phyloP scores from a whole-genome alignment of 2,113 vertebrate species.

The Ia io region DNA sequence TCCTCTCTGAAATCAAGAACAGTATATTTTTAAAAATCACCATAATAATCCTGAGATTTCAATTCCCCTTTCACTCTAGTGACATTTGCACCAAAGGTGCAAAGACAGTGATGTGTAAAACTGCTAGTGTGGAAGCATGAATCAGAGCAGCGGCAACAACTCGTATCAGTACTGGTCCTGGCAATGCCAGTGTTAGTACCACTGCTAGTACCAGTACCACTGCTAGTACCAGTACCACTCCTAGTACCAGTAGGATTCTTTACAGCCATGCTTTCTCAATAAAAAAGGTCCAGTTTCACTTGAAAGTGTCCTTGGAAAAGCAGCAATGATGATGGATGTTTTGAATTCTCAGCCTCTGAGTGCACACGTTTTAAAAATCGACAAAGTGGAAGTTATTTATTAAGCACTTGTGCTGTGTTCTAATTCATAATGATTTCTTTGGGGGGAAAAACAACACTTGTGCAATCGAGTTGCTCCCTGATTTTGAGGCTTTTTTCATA shows the following conservation, averaged over 20 bases:
- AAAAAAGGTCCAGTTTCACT: background rate
- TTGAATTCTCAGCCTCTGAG: background rate
- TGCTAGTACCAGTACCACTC: background rate
- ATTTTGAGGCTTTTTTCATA: background rate
- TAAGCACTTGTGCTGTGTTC: background rate
- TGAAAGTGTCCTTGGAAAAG: background rate
- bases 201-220: no score
- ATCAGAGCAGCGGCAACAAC: background rate
- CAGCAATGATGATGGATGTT: background rate
- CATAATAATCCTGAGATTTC: background rate
- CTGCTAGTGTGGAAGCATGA: background rate
- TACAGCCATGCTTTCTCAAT: background rate
- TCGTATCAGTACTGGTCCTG: no score
- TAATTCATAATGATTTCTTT: background rate
- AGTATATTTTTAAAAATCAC: background rate
- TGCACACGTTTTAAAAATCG: background rate
- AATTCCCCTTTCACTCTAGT: background rate
- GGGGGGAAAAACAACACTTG: background rate
- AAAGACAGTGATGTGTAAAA: background rate
- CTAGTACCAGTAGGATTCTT: background rate
- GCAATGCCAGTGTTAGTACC: background rate
- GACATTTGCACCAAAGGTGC: background rate
- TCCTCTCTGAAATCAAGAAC: no score
- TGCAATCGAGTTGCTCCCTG: background rate
- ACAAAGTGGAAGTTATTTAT: background rate